These are phyloP conservation scores for Drosophila pseudotakahashii DNA, from an alignment of 2,888 invertebrate genomes.

Conservation along the genomic window DNA sequence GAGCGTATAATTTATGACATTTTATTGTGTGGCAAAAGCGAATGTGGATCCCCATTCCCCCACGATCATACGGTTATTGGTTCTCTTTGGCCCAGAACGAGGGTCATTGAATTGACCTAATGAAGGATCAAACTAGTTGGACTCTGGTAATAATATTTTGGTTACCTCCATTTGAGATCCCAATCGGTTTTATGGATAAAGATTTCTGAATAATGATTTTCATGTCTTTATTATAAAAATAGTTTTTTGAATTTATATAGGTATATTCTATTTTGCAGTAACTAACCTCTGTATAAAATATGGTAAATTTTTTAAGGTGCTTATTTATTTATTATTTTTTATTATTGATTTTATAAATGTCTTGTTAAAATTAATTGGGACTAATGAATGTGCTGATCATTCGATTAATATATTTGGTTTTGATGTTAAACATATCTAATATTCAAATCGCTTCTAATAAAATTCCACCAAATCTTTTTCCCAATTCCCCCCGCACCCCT, in stretches of 20 bases:
- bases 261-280: no score
- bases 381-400: no score
- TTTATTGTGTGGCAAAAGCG: conserved; percentile 75
- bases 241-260: no score
- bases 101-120: conserved; percentile 5
- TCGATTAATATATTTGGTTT: background rate
- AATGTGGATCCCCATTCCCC: conserved; percentile 39
- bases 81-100: conserved; percentile 18
- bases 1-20: conserved; percentile 75
- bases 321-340: background rate
- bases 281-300: no score
- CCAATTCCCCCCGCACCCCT: background rate
- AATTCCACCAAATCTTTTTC: background rate
- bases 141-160: background rate
- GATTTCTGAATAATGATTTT: background rate
- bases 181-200: background rate
- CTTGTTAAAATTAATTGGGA: no score
- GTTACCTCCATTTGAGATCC: background rate
- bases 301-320: no score
- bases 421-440: background rate
- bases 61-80: conserved; percentile 9
- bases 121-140: background rate
- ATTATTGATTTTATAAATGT: no score
- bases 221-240: background rate
- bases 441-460: background rate